Conservation (phyloP, 2,888 invertebrate species). For the Phragmatobia fuliginosa region DNA sequence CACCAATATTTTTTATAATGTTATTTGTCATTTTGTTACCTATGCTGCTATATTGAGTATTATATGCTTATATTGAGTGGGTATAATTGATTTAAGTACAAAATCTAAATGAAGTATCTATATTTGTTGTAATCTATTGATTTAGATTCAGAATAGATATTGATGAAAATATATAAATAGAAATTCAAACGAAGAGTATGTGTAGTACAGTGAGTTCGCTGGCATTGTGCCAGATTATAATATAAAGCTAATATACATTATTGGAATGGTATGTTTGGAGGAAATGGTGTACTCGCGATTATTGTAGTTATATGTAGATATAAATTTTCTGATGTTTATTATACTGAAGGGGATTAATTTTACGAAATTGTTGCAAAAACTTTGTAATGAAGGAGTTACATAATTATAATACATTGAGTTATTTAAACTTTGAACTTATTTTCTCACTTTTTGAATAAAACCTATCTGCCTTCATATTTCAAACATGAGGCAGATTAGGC, state of each 20-base stretch:
- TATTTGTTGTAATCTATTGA: constrained; percentile 13
- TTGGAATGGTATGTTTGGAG: constrained; percentile 51
- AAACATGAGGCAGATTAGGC: not conserved
- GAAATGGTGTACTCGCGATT: constrained; percentile 58
- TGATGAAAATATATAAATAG: constrained; percentile 24
- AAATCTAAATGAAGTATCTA: constrained; percentile 18
- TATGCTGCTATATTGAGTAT: constrained; percentile 2
- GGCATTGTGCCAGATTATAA: constrained; percentile 51
- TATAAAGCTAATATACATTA: constrained; percentile 51
- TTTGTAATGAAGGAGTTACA: constrained; percentile 67
- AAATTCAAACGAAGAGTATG: constrained; percentile 28
- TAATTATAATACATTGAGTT: constrained; percentile 64
- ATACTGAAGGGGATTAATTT: constrained; percentile 62
- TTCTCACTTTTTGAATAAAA: constrained; percentile 29
- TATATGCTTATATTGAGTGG: constrained; percentile 8
- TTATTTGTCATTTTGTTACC: constrained; percentile 9
- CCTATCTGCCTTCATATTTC: not conserved
- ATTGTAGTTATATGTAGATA: constrained; percentile 56
- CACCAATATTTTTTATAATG: constrained; percentile 15
- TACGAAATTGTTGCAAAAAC: constrained; percentile 65
- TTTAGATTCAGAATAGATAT: constrained; percentile 6
- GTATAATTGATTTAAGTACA: constrained; percentile 22
- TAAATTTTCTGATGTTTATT: constrained; percentile 66
- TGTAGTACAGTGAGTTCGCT: constrained; percentile 43
- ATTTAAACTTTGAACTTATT: constrained; percentile 41